Evolutionary conservation across 2,113 vertebrate species (phyloP), one percentile per base, ranked within the genome.

Genomic region (Perca schrenkii): DNA sequence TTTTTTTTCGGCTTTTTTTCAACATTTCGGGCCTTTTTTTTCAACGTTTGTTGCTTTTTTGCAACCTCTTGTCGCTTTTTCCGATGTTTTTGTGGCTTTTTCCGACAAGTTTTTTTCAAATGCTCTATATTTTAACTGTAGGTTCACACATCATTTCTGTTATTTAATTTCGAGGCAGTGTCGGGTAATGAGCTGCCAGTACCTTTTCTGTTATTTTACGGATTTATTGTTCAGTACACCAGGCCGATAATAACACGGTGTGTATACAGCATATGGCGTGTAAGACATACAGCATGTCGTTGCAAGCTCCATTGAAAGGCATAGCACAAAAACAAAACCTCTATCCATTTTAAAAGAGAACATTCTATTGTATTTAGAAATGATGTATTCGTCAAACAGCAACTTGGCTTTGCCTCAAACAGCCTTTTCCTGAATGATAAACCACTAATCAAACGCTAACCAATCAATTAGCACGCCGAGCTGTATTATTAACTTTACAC

Each of bases 401-500:
- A 17, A 31, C 82, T 77, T 52, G 17, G 54, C 74, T 53, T 64
- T 22, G 36, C n/a, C 43, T 58, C 57, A 63, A 34, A 61, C 10
- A 15, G 0, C 56, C 7, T 75, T 56, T 57, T 46, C 72, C 54
- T 68, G 57, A 85, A 86, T 83, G 67, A 77, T 65, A 74, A 85
- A 80, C 43, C 77, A 53, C 40, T 65, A 75, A 85, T 88, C 64
- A 84, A 82, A 74, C 1, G 19, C 43, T 69, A 69, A 81, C 52
- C 68, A 82, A 79, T 83, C 70, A 72, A 85, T 83, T 72, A 87
- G 62, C 12, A 47, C 19, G 12, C 46, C 19, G 4, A 21, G 77
- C 68, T 77, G 63, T 76, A 43, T 77, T 80, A 80, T 86, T 82
- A 86, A 74, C 69, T 78, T 67, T 73, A 58, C 56, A 69, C 43